Percentiles rank a stretch among this genome's conserved stretches.
Conservation (phyloP, 2,113 vertebrate genomes). For the Coregonus clupeaformis region DNA sequence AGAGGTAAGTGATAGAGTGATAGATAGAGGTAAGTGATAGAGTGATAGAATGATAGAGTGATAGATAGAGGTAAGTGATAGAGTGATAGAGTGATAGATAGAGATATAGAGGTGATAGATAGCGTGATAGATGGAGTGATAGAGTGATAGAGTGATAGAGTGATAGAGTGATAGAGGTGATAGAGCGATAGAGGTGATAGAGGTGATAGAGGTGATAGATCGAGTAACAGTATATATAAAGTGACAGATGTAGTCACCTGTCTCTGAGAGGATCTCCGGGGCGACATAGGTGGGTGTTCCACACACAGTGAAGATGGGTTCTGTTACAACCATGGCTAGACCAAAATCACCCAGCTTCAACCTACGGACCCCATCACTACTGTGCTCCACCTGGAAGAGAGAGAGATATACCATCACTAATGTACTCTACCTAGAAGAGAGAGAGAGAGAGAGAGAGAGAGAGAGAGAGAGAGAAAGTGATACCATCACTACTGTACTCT, state of each 20-base stretch:
- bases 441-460: conserved; percentile 3
- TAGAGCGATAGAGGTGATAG: too few species aligned
- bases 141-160: too few species aligned
- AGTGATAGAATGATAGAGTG: too few species aligned
- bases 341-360: conserved; percentile 96
- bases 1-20: too few species aligned
- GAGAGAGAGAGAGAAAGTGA: neutral
- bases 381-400: conserved; percentile 80
- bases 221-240: neutral
- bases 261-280: conserved; percentile 95
- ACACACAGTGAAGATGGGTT: conserved; percentile 96
- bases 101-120: too few species aligned
- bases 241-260: conserved; percentile 73
- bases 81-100: too few species aligned
- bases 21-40: too few species aligned
- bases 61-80: too few species aligned
- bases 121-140: too few species aligned
- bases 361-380: conserved; percentile 79
- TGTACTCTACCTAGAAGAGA: neutral
- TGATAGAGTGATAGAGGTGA: too few species aligned
- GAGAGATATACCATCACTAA: neutral
- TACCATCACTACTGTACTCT: neutral
- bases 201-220: too few species aligned
- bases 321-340: conserved; percentile 89
- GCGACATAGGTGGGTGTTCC: conserved; percentile 97